Evolutionary conservation across 2,888 invertebrate species (phyloP).

Genomic region (Malthinus seriepunctatus): DNA sequence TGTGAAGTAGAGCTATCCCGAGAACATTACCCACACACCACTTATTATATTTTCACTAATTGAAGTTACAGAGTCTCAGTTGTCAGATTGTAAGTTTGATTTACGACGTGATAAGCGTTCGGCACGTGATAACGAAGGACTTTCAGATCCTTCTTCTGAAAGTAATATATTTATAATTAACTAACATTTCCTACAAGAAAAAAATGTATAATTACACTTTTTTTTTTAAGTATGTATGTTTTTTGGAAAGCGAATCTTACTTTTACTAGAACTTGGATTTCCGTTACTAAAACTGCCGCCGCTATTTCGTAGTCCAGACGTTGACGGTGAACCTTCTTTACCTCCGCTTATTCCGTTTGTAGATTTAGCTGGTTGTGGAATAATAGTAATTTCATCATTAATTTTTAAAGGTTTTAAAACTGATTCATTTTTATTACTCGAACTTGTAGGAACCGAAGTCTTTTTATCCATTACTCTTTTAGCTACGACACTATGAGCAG

Average conservation of each 20-base stretch:
- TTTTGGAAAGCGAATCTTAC: constrained; percentile 39
- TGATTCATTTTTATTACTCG: constrained; percentile 60
- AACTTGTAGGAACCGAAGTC: constrained; percentile 49
- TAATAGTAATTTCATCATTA: constrained; percentile 88
- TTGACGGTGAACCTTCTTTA: constrained; percentile 26
- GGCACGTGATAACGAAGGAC: constrained; percentile 40
- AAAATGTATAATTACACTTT: not conserved
- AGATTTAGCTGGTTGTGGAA: constrained; percentile 74
- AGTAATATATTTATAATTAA: not conserved
- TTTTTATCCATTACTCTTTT: constrained; percentile 84
- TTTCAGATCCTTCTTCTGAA: constrained; percentile 12
- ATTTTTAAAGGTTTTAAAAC: constrained; percentile 81
- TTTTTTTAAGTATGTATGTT: not conserved
- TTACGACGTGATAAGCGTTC: constrained; percentile 45
- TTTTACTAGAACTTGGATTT: constrained; percentile 49
- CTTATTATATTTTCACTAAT: constrained; percentile 33
- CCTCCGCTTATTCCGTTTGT: constrained; percentile 30
- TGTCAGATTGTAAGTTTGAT: constrained; percentile 37
- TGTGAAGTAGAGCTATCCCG: constrained; percentile 21
- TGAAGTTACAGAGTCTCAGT: constrained; percentile 35
- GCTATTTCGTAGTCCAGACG: constrained; percentile 16
- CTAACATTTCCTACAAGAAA: not conserved
- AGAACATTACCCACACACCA: constrained; percentile 31
- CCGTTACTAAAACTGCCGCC: constrained; percentile 23
- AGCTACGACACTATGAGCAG: constrained; percentile 88